Evolutionary conservation across 2,113 vertebrate genomes (phyloP), one percentile per base, ranked within the genome.

Genomic region (Bufo bufo): DNA sequence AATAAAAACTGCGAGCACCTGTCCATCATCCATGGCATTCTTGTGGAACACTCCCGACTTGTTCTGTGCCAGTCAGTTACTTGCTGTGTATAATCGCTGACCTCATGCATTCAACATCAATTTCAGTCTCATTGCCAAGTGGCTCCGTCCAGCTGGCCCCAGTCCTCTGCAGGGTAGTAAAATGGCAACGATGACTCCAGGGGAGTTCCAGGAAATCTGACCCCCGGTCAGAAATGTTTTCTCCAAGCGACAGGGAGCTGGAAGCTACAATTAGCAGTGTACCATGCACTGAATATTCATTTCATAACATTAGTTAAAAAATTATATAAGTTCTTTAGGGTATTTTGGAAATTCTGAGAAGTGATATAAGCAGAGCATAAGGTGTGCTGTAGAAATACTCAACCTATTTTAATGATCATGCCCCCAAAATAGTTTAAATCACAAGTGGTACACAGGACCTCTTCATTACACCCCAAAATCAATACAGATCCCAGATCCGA

Each of bases 131-230:
- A n/a, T 33, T 78, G 85, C 59, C 84, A 63, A 77, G 75, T 10
- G 5, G 8, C 58, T 78, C 33, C 1, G 47, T 56, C 61, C 77
- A 69, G 85, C 59, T 66, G 75, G 49, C 49, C 66, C 65, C 50
- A 80, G 50, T 66, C 14, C 50, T 87, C 66, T 71, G 63, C 75
- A 58, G 45, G 85, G 85, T 69, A 71, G 58, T 50, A 65, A 47
- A 66, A 63, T 11, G 79, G 74, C 12, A 77, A 12, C 0, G 17
- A 23, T 61, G 54, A 72, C 19, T 56, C 47, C n/a, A 6, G 84
- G 47, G 85, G 8, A 56, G 75, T 45, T 79, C 77, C 49, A 23
- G 50, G 85, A 80, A 71, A 80, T 54, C 77, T 69, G 61, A 87
- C 8, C 49, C 54, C 52, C 58, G 45, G 33, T 5, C 8, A 12